Evolutionary conservation across 2,797 vertebrate species (phyloP), one percentile per base, ranked within the genome.

Genomic region (Xerus rutilus): DNA sequence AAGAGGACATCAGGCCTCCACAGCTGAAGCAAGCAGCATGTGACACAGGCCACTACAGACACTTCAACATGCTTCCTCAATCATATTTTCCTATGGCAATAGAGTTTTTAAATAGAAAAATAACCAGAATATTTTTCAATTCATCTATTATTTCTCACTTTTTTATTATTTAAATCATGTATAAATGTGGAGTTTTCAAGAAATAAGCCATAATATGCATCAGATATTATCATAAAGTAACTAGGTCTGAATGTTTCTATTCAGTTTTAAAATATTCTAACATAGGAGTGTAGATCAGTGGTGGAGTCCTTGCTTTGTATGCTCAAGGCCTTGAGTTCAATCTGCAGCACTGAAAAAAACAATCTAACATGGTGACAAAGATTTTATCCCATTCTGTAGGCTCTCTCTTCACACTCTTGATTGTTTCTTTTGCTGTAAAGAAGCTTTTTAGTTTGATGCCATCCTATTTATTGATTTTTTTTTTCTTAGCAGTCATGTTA

Each of bases 81-180:
- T 74, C 20, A 1, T 39, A 18, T 47, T 54, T 89, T 86, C 21
- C 21, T 78, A 8, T 12, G n/a, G 57, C 25, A 14, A 88, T 30
- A 85, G 12, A n/a, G 20, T 4, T 97, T 93, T 91, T 57, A 82
- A 86, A 52, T 30, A 84, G 64, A 81, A 86, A 43, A 73, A 78
- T 57, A 64, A 49, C 4, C 28, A 78, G 30, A 25, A 43, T 21
- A 43, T 49, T 43, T 74, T 7, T 10, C 49, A 89, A 67, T 49
- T 45, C 4, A 47, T 18, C 21, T 78, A n/a, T 74, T 62, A 5
- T 57, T 45, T 93, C 64, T 72, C 32, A 7, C 1, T n/a, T 92
- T 78, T 43, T 59, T 52, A 23, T 73, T 43, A n/a, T 65, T 91
- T 62, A 52, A 81, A 43, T 20, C 43, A 15, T 65, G 15, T 94